A percentile compares a stretch with the other conserved stretches of the same genome.
These are phyloP conservation scores for Tiphia femorata DNA, from an alignment of 2,888 invertebrate genomes.

Conservation along the genomic window DNA sequence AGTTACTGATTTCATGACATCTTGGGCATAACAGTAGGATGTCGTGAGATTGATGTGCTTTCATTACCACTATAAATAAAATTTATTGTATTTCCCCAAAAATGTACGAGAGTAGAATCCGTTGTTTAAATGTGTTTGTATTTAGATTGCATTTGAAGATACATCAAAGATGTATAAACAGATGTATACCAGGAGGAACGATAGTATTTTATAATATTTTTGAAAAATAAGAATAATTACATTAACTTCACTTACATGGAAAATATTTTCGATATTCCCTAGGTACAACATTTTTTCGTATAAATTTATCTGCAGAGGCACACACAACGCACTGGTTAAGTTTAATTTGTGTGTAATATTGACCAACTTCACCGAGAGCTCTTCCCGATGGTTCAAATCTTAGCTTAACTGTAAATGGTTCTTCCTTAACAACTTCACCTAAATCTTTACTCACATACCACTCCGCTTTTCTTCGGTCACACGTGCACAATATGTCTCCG, in stretches of 20 bases:
- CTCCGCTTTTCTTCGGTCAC: conserved; percentile 80
- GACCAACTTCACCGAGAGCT: conserved; percentile 78
- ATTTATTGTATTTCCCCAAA: not conserved
- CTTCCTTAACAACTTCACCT: conserved; percentile 66
- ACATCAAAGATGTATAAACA: conserved; percentile 3
- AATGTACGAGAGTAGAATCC: not conserved
- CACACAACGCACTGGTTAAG: conserved; percentile 86
- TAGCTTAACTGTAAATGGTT: conserved; percentile 78
- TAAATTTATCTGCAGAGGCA: conserved; percentile 76
- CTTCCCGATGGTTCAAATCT: conserved; percentile 85
- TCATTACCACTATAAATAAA: conserved; percentile 75
- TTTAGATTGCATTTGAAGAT: not conserved
- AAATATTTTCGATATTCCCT: conserved; percentile 85
- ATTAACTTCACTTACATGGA: conserved; percentile 70
- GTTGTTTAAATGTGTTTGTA: not conserved
- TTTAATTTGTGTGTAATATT: conserved; percentile 80
- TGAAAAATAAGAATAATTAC: not conserved
- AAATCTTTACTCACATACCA: conserved; percentile 76
- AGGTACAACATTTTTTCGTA: conserved; percentile 86
- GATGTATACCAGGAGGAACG: not conserved
- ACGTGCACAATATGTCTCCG: conserved; percentile 81
- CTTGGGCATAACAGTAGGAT: conserved; percentile 78
- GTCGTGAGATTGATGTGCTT: conserved; percentile 86
- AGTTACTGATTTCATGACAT: conserved; percentile 81
- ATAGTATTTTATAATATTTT: not conserved